phyloP scores from a whole-genome alignment of 2,113 vertebrate genomes.

The Hippolais icterina region DNA sequence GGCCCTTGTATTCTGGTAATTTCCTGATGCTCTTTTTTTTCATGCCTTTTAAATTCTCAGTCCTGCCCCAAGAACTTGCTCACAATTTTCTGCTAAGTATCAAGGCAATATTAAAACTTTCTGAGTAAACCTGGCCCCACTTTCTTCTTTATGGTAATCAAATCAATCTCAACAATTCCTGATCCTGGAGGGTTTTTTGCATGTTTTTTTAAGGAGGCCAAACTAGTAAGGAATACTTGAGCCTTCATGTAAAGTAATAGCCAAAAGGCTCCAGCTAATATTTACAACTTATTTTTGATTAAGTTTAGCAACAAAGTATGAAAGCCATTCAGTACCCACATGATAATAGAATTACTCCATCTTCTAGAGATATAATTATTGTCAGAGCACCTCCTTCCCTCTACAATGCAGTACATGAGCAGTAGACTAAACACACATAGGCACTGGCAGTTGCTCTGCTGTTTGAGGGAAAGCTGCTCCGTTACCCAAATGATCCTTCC shows the following conservation, averaged over 20 bases:
- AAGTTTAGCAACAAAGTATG: neutral
- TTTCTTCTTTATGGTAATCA: neutral
- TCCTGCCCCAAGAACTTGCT: neutral
- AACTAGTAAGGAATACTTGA: neutral
- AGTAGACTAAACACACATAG: neutral
- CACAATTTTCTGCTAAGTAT: neutral
- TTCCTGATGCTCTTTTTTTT: neutral
- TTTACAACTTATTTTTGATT: neutral
- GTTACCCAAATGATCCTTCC: neutral
- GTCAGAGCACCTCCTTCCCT: neutral
- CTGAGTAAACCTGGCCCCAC: neutral
- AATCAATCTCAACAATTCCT: neutral
- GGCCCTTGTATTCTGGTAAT: neutral
- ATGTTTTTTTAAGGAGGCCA: neutral
- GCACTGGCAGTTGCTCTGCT: neutral
- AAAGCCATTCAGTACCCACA: neutral
- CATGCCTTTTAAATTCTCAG: neutral
- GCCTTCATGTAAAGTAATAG: neutral
- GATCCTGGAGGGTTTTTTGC: rapidly evolving
- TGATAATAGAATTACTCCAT: neutral
- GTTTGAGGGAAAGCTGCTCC: neutral
- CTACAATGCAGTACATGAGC: neutral
- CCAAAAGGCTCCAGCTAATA: neutral
- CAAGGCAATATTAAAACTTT: neutral
- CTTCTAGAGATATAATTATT: neutral